Percentiles rank a stretch among this genome's conserved stretches.
Evolutionary conservation across 2,888 invertebrate genomes (phyloP).

Genomic region (Sclerodermus sp.): DNA sequence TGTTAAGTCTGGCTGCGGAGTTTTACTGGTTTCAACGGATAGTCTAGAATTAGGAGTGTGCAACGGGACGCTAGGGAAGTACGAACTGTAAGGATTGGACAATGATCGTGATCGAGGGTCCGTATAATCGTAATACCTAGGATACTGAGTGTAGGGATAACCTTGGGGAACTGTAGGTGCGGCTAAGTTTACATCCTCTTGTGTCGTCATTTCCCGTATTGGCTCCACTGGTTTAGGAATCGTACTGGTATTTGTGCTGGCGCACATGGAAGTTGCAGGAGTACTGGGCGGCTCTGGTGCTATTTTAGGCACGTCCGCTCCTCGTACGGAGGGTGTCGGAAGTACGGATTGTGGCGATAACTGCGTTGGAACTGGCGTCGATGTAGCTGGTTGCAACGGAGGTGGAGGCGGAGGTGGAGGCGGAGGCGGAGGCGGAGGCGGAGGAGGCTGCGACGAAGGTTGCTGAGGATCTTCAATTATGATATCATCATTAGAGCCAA

Average conservation of each 20-base stretch:
- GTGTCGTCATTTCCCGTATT: conserved; percentile 27
- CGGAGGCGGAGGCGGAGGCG: conserved; percentile 4
- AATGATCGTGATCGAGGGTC: conserved; percentile 49
- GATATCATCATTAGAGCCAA: conserved; percentile 34
- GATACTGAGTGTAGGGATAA: conserved; percentile 53
- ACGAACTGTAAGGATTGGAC: conserved; percentile 47
- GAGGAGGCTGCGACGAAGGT: background rate
- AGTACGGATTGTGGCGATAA: background rate
- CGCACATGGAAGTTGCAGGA: conserved; percentile 18
- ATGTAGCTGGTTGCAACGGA: conserved; percentile 14
- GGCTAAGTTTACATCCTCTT: conserved; percentile 11
- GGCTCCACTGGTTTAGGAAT: conserved; percentile 26
- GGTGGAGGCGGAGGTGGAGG: conserved; percentile 11
- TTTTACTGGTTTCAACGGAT: conserved; percentile 28
- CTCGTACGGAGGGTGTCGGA: conserved; percentile 14
- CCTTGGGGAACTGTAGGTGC: conserved; percentile 39
- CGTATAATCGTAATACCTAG: conserved; percentile 49
- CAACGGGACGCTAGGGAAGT: conserved; percentile 44
- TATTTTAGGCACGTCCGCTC: conserved; percentile 21
- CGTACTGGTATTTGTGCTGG: conserved; percentile 26
- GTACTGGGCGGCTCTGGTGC: conserved; percentile 19
- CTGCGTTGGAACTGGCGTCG: background rate
- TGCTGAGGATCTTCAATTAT: conserved; percentile 33
- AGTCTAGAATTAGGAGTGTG: conserved; percentile 36
- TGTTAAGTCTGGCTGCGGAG: conserved; percentile 19